Percentiles rank a stretch among this genome's conserved stretches.
phyloP scores from a whole-genome alignment of 2,113 vertebrate species.

The Perca schrenkii region DNA sequence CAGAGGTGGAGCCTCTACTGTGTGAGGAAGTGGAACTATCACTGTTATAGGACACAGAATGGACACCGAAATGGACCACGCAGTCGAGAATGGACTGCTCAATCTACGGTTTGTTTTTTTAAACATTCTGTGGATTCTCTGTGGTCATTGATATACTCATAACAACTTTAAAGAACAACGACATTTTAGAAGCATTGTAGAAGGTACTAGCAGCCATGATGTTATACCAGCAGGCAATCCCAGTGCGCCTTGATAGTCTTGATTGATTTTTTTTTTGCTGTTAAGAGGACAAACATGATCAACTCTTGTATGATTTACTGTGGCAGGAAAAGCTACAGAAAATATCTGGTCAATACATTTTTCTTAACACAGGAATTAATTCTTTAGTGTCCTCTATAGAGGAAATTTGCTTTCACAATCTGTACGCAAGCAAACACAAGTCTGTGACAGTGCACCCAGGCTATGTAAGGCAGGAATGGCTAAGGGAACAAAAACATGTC shows the following conservation, averaged over 20 bases:
- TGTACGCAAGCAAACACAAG: neutral
- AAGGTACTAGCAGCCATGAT: neutral
- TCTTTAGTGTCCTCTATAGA: neutral
- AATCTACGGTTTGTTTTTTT: neutral
- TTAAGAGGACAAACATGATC: neutral
- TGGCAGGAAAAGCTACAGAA: neutral
- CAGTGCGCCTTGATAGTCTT: neutral
- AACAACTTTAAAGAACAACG: neutral
- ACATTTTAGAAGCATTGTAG: neutral
- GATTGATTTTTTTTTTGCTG: neutral
- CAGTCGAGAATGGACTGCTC: neutral
- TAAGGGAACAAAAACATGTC: neutral
- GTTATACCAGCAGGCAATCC: neutral
- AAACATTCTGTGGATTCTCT: neutral
- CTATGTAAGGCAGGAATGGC: neutral
- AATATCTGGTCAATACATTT: neutral
- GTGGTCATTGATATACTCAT: neutral
- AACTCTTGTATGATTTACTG: neutral
- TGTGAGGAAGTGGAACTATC: constrained; percentile 65
- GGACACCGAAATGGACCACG: neutral
- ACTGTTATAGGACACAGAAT: constrained; percentile 23
- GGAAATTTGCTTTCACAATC: neutral
- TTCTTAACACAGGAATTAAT: neutral
- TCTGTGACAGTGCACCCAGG: neutral
- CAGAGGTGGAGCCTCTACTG: constrained; percentile 79